Evolutionary conservation across 2,797 vertebrate genomes (phyloP), one percentile per base, ranked within the genome.

Genomic region (Danionella dracula): DNA sequence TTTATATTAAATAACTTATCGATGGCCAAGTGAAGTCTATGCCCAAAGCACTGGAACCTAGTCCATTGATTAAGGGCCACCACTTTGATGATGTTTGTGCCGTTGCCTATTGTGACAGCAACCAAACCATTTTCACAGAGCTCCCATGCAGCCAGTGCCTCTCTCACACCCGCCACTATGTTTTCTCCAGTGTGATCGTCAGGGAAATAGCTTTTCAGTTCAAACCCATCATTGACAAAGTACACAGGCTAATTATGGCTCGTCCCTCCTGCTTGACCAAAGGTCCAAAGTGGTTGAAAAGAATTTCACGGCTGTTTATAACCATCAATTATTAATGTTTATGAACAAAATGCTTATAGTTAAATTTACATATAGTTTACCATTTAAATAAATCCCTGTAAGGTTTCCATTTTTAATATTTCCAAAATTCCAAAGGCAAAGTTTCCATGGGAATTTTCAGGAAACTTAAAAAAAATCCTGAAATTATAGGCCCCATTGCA

Each of bases 201-300:
- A n/a, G 54, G 54, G 38, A 42, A 57, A 29, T 41, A 57, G 4
- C 10, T 29, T 41, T 37, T 59, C 4, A 31, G 38, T 17, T 56
- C 20, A 29, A 41, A 42, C n/a, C 31, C 31, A 4, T 35, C 11
- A 11, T 35, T 6, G 5, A 53, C 11, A 53, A 53, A 53, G 49
- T 53, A 29, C 10, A 32, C 5, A 56, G 1, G 13, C 20, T 40
- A 29, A 56, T 41, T 29, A 42, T 1, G 31, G 32, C 1, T 53
- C 17, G 10, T 10, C 13, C 5, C n/a, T 56, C 13, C 53, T 29
- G 35, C 35, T 40, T 27, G 20, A 40, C 53, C 53, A 56, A 8
- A 56, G 35, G 8, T 56, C 35, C 1, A 2, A 13, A 23, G 35
- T 56, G 5, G 53, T 56, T 40, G n/a, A n/a, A n/a, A n/a, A n/a